Base-by-base conservation (phyloP, 2,113 vertebrate genomes). In the Dendrocopos noguchii region DNA sequence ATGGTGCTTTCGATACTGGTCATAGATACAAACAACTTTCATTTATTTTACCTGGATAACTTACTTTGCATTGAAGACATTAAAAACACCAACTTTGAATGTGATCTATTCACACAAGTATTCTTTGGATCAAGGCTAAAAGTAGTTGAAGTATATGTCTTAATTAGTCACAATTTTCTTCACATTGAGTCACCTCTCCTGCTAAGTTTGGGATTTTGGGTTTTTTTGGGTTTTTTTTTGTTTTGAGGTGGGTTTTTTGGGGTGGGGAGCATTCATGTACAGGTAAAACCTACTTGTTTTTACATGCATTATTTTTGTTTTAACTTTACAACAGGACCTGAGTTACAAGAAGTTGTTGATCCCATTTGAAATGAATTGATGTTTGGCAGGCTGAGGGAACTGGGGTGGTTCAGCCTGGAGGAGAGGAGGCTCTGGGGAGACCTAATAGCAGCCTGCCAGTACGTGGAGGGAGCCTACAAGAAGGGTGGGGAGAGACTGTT, bases 291-390 rank as follows among this genome's bases (percentile, higher is more conserved):
- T 53, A 9, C n/a, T 53, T 80, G 12, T 67, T 87, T 68, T 56
- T 4, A 7, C 15, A n/a, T 70, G 29, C 8, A 20, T 4, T 63
- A n/a, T 61, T 78, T 92, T 68, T 83, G 7, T 25, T 91, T 77
- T 44, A 64, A 12, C 4, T 15, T 73, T 85, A 65, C 18, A 67
- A 6, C 71, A 81, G 12, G 4, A 56, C 8, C 13, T 0, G 0
- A 83, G 11, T 63, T 70, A 36, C 17, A 80, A 60, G 8, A 65
- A 80, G 31, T 47, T 27, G 42, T 81, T 76, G 5, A 24, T 15
- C 82, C 53, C 64, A 52, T 84, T 74, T 87, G 59, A 82, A 71
- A 7, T n/a, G 61, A 75, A 7, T 42, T 44, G 42, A 44, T 44
- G 42, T 7, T 15, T 15, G 42, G 16, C 7, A 44, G 42, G 42